Conservation (phyloP, 2,888 invertebrate species). For the Apamea sordens region DNA sequence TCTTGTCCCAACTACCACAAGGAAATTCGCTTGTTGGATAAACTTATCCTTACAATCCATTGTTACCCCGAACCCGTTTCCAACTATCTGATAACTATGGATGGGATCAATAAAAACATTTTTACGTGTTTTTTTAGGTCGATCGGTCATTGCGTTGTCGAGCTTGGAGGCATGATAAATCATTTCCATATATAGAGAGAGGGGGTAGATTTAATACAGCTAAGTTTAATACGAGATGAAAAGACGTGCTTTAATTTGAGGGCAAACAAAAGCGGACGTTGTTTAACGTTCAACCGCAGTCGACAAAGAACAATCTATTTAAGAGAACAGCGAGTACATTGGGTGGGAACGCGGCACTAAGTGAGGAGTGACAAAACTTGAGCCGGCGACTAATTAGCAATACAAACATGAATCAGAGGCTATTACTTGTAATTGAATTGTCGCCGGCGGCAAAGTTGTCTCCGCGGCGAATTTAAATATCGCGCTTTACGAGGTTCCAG, state of each 20-base stretch:
- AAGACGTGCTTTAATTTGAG: conserved; percentile 81
- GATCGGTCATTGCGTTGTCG: conserved; percentile 34
- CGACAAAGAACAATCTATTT: conserved; percentile 85
- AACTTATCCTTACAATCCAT: conserved; percentile 67
- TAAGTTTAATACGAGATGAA: conserved; percentile 68
- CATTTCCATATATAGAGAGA: conserved; percentile 25
- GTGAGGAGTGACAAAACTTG: conserved; percentile 90
- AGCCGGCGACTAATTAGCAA: conserved; percentile 89
- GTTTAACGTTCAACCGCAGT: conserved; percentile 79
- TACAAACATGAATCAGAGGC: conserved; percentile 91
- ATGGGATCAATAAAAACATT: conserved; percentile 60
- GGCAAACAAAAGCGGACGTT: conserved; percentile 77
- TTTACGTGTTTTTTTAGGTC: conserved; percentile 55
- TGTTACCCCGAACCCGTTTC: conserved; percentile 61
- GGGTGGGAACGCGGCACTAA: conserved; percentile 80
- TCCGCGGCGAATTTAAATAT: conserved; percentile 89
- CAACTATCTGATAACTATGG: conserved; percentile 65
- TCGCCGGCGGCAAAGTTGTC: conserved; percentile 87
- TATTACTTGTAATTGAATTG: conserved; percentile 90
- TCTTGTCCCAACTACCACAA: conserved; percentile 63
- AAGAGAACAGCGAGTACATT: conserved; percentile 81
- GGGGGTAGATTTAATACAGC: conserved; percentile 46
- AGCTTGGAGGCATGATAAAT: conserved; percentile 35
- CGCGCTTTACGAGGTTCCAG: conserved; percentile 83
- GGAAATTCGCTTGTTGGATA: conserved; percentile 69